phyloP scores from a whole-genome alignment of 1,140 invertebrate genomes.

The Cylas formicarius region DNA sequence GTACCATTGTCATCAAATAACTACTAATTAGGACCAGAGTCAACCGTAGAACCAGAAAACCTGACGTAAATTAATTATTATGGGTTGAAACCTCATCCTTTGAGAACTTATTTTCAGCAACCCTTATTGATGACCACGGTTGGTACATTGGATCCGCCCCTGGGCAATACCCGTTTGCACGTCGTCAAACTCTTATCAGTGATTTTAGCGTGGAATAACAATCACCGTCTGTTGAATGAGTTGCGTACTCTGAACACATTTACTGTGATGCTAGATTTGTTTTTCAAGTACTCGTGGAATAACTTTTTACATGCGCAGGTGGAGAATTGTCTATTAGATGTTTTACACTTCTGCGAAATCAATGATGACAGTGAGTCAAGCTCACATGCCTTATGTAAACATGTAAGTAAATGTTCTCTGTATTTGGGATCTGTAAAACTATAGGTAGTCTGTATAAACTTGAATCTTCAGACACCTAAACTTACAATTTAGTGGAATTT shows the following conservation, averaged over 20 bases:
- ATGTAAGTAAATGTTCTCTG: slow-evolving; percentile 44
- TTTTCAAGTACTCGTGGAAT: slow-evolving; percentile 78
- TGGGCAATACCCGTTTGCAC: slow-evolving; percentile 69
- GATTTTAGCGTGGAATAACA: slow-evolving; percentile 57
- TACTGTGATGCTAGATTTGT: slow-evolving; percentile 63
- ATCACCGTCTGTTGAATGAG: slow-evolving; percentile 48
- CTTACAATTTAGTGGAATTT: too few species aligned
- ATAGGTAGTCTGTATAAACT: too few species aligned
- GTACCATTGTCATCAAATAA: not conserved
- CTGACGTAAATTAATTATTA: not conserved
- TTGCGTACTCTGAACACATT: slow-evolving; percentile 43
- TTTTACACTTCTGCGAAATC: slow-evolving; percentile 45
- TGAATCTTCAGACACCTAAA: too few species aligned
- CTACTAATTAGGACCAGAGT: too few species aligned
- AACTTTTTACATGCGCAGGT: slow-evolving; percentile 86
- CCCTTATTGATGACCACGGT: slow-evolving; percentile 56
- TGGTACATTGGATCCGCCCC: slow-evolving; percentile 60
- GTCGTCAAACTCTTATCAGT: slow-evolving; percentile 65
- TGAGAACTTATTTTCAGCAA: slow-evolving; percentile 43
- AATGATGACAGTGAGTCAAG: slow-evolving; percentile 37
- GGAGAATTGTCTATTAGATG: slow-evolving; percentile 62
- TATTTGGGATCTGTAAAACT: not conserved
- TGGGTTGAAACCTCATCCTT: not conserved
- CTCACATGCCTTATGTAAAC: slow-evolving; percentile 45
- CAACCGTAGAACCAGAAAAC: not conserved